Evolutionary conservation across 2,113 vertebrate genomes (phyloP), one percentile per base, ranked within the genome.

Genomic region (Gobio gobio): DNA sequence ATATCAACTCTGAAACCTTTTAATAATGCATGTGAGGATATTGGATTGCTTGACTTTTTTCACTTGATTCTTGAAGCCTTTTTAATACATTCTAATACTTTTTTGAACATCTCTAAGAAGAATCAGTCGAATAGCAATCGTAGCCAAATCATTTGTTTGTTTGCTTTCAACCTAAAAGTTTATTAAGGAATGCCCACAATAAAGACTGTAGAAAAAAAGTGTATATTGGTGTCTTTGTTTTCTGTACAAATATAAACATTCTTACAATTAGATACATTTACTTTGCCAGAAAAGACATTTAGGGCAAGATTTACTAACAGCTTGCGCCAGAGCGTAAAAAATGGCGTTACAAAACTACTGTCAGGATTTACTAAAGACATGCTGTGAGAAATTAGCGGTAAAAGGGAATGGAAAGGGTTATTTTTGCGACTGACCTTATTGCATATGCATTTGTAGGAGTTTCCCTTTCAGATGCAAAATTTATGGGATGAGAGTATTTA

Each of bases 11-110:
- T 74, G 45, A 83, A 54, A 13, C 20, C 18, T 86, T 85, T 85
- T 76, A 88, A 83, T 85, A 85, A 83, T 83, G 56, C 45, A 85
- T 88, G 63, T 36, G 16, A 2, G n/a, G 56, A n/a, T 54, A 29
- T 51, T 51, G 73, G 83, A 47, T 7, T 73, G 47, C 29, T 70
- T 20, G 36, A 68, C 10, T 43, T 72, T 22, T 45, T 22, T 4
- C 29, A 7, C 64, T 68, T 7, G 0, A n/a, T 45, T 72, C 20
- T 45, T 72, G 68, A 43, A 43, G 36, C 2, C 4, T 70, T 20
- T 68, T 40, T 40, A 16, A 36, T 9, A 14, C 12, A 49, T 14
- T 14, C 24, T 2, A 40, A 70, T 3, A n/a, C 0, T 22, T 10
- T 10, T 20, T 43, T 70, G 0, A 43, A 10, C 10, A n/a, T 72